phyloP scores from a whole-genome alignment of 1,140 invertebrate species.

The Rhysida immarginata region DNA sequence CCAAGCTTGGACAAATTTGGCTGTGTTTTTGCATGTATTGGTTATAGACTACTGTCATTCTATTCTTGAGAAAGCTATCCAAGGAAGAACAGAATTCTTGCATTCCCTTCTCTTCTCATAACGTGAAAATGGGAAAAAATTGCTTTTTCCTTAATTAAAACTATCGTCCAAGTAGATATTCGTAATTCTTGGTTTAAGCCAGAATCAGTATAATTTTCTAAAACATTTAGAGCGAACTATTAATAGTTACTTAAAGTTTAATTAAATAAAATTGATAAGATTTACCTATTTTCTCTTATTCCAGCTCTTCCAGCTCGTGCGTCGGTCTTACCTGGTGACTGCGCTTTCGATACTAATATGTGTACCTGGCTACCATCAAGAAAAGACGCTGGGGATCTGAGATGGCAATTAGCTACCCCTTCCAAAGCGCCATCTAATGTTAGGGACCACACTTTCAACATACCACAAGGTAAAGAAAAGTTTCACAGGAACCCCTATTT shows the following conservation, averaged over 20 bases:
- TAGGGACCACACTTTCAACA: neutral
- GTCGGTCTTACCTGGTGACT: neutral
- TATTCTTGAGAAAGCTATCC: too few species aligned
- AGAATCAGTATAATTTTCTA: neutral
- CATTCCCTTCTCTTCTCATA: too few species aligned
- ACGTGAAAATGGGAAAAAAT: too few species aligned
- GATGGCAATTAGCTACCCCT: neutral
- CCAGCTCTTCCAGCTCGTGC: neutral
- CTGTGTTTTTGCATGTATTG: too few species aligned
- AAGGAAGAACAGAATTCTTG: too few species aligned
- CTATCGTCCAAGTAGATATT: neutral
- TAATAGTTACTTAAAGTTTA: neutral
- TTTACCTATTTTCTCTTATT: neutral
- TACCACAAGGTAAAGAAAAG: neutral
- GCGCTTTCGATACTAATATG: neutral
- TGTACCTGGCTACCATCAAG: neutral
- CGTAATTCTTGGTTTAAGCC: neutral
- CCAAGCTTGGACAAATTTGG: too few species aligned
- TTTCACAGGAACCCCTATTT: too few species aligned
- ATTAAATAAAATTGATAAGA: neutral
- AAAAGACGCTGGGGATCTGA: neutral
- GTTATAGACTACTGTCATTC: too few species aligned
- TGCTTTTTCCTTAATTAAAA: too few species aligned
- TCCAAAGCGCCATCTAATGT: neutral
- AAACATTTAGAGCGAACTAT: neutral